Percentiles rank a stretch among this genome's conserved stretches.
These are phyloP conservation scores for Epinotia brunnichana DNA, from an alignment of 2,888 invertebrate genomes.

Conservation along the genomic window DNA sequence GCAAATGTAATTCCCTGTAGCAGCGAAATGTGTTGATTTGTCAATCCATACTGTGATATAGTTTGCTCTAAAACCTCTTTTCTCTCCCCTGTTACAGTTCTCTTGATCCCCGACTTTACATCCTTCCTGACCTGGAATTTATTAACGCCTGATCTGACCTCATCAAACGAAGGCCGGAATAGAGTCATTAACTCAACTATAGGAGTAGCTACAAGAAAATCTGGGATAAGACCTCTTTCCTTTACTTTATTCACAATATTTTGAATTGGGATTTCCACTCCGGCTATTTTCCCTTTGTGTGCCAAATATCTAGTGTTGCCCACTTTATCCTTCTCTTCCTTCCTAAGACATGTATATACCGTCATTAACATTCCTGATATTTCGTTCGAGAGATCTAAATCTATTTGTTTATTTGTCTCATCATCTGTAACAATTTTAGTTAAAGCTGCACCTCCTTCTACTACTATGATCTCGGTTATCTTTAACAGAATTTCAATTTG, in stretches of 20 bases:
- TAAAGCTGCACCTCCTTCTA: no score
- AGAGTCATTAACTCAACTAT: constrained; percentile 46
- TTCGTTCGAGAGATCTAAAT: no score
- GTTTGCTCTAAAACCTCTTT: not conserved
- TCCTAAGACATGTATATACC: no score
- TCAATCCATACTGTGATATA: not conserved
- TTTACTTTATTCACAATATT: constrained; percentile 8
- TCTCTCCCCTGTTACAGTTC: not conserved
- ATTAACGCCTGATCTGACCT: constrained; percentile 38
- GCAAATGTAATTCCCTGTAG: not conserved
- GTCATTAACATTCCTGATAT: no score
- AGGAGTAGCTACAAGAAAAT: constrained; percentile 41
- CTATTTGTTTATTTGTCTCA: no score
- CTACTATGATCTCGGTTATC: no score
- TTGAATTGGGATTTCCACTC: not conserved
- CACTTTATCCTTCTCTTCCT: no score
- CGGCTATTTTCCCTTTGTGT: constrained; percentile 2
- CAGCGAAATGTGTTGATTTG: not conserved
- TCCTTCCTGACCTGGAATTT: not conserved
- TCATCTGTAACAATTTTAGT: no score
- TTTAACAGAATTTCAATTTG: no score
- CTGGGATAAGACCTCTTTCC: constrained; percentile 8
- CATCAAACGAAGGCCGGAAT: constrained; percentile 45
- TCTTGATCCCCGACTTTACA: not conserved
- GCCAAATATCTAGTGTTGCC: no score